These are phyloP conservation scores for Tetrao urogallus DNA, from an alignment of 2,113 vertebrate species.

Conservation along the genomic window DNA sequence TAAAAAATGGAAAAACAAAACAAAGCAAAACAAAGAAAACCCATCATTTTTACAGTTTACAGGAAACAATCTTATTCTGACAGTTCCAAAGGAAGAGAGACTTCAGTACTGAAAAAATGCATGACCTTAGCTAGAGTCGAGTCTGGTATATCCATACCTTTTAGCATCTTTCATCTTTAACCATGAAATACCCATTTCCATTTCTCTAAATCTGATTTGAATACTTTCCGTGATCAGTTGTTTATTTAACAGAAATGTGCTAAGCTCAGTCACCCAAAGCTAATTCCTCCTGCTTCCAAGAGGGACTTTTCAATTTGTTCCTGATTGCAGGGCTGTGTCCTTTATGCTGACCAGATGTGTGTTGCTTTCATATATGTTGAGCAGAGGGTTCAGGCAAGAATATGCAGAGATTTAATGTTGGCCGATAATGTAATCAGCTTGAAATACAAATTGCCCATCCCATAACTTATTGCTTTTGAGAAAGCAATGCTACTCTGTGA, in stretches of 20 bases:
- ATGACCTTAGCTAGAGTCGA: neutral
- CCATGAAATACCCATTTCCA: neutral
- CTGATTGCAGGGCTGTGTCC: neutral
- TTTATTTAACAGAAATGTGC: neutral
- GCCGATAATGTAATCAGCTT: neutral
- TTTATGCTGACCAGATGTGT: neutral
- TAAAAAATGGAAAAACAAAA: neutral
- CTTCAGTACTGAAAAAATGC: neutral
- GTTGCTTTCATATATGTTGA: neutral
- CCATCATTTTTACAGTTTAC: neutral
- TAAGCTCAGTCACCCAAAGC: neutral
- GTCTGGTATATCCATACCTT: neutral
- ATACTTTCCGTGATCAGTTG: fast-evolving
- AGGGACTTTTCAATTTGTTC: neutral
- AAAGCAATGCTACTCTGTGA: neutral
- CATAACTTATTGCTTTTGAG: neutral
- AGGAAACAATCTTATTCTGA: neutral
- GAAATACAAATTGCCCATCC: neutral
- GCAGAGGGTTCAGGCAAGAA: neutral
- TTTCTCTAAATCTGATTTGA: neutral
- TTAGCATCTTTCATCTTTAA: neutral
- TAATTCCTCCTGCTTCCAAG: neutral
- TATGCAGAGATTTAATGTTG: neutral
- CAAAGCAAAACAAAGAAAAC: neutral
- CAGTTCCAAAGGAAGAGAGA: neutral